These are phyloP conservation scores for Nibea coibor DNA, from an alignment of 2,113 vertebrate genomes.

Conservation along the genomic window DNA sequence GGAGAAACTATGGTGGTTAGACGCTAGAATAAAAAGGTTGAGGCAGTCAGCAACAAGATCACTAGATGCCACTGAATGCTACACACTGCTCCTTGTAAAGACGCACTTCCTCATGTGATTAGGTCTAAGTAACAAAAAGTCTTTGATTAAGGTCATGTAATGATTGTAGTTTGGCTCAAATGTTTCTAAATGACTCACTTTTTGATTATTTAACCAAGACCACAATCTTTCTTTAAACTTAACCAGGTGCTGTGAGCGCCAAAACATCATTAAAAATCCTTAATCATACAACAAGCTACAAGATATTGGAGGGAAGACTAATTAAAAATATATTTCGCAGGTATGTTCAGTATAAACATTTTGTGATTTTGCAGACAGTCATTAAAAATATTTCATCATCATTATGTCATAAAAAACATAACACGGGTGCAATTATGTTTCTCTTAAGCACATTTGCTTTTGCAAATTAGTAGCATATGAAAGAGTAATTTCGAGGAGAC, in stretches of 20 bases:
- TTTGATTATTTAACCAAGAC: constrained; percentile 15
- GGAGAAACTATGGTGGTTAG: no score
- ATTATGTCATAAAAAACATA: constrained; percentile 4
- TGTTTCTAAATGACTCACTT: neutral
- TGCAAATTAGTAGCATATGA: neutral
- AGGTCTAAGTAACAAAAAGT: no score
- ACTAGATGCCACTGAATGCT: no score
- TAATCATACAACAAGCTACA: neutral
- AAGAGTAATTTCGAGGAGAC: neutral
- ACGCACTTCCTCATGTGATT: no score
- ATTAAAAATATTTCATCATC: constrained; percentile 18
- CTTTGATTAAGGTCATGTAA: no score
- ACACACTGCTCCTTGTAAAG: no score
- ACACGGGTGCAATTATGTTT: neutral
- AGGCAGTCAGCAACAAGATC: no score
- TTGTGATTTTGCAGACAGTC: constrained; percentile 2
- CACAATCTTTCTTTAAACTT: neutral
- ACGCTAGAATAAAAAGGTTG: no score
- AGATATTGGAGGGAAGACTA: constrained; percentile 6
- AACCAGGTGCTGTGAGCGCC: neutral
- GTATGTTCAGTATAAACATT: neutral
- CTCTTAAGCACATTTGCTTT: neutral
- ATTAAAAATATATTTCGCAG: constrained; percentile 13
- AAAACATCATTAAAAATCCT: neutral
- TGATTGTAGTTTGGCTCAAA: neutral